Evolutionary conservation across 2,888 invertebrate genomes (phyloP).

Genomic region (Julus scanicus): DNA sequence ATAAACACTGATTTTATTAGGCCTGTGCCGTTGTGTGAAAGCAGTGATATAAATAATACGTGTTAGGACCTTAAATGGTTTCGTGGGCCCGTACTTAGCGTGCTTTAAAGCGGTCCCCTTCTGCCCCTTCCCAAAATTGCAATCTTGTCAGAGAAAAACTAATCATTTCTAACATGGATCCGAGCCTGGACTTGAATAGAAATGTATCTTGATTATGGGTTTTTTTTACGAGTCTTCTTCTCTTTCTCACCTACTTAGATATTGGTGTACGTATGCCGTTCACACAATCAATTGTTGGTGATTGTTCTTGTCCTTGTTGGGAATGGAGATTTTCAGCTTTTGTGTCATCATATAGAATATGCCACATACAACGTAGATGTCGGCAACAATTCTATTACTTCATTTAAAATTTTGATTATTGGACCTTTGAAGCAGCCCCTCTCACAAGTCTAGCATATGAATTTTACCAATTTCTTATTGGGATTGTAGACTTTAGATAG

Average conservation of each 20-base stretch:
- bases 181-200: constrained; percentile 12
- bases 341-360: not conserved
- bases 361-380: not conserved
- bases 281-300: constrained; percentile 2
- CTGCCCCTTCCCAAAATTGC: not conserved
- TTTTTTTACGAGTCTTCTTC: not conserved
- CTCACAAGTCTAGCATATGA: not conserved
- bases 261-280: not conserved
- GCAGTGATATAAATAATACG: not conserved
- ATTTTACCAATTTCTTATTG: not conserved
- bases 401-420: not conserved
- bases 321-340: constrained; percentile 11
- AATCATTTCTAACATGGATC: constrained; percentile 37
- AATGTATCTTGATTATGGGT: constrained; percentile 11
- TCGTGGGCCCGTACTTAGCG: not conserved
- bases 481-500: not conserved
- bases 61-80: not conserved
- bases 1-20: not conserved
- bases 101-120: not conserved
- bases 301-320: constrained; percentile 44
- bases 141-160: constrained; percentile 23
- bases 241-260: too few relatives aligned
- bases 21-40: not conserved
- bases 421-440: not conserved
- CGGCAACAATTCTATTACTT: not conserved